Evolutionary conservation across 2,888 invertebrate species (phyloP), one percentile per base, ranked within the genome.

Genomic region (Heliconius ethilla): DNA sequence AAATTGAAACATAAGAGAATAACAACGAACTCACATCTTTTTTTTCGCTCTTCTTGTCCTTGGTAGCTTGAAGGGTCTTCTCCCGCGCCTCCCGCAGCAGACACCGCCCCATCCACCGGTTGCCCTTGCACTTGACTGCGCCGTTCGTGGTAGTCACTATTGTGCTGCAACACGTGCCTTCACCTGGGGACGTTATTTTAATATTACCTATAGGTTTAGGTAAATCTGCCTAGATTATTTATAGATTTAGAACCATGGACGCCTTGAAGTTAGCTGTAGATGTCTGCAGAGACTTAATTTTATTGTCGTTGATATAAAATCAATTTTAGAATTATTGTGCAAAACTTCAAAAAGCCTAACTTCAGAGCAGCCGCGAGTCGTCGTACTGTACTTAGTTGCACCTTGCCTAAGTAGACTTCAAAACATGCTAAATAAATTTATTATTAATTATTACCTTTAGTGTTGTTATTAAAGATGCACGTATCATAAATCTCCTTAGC

Each of bases 71-170:
- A 2, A 85, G 82, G 0, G 92, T 88, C 75, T 92, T 90, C 70
- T 92, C 93, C 74, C 90, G 80, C 25, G 92, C 94, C 83, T 94
- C 94, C 2, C 94, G 82, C 79, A 94, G 87, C 76, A 94, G 86
- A 62, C 94, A 94, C 72, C 95, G 89, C 0, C 94, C 94, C 92
- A 95, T 92, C 95, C 95, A 95, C 10, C 94, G 85, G 81, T 86
- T 86, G 70, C 92, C 87, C 79, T 85, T 87, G 78, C 88, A 85
- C 1, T 83, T 86, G 1, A 81, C 84, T 0, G 84, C 70, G 0
- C 89, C 89, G 76, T 83, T 86, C 4, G 82, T 76, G 0, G 75
- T 76, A 11, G 79, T 81, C 0, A 79, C 69, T 3, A 84, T 81
- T 0, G 85, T 82, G 80, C 86, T 90, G 85, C 94, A 94, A 83